Evolutionary conservation across 2,888 invertebrate species (phyloP).

Genomic region (Agonopterix alstromeriana): DNA sequence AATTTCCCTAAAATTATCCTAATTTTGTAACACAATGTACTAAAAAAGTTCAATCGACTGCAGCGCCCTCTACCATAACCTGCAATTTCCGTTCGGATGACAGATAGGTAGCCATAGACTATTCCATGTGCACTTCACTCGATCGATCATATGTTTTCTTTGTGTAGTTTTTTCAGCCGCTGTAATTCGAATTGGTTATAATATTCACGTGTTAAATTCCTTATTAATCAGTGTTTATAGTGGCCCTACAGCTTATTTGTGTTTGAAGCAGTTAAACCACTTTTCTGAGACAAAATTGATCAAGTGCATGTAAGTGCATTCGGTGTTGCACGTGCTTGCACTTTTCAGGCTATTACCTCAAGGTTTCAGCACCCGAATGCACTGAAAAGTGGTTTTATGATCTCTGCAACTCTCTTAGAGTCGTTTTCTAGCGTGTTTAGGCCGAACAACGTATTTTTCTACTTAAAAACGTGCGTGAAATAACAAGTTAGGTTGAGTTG

Average conservation of each 20-base stretch:
- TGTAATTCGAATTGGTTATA: constrained; percentile 70
- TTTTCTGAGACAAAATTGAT: constrained; percentile 23
- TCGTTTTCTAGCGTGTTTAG: constrained; percentile 11
- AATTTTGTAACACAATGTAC: too few relatives aligned
- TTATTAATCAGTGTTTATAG: constrained; percentile 3
- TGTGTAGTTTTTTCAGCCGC: constrained; percentile 75
- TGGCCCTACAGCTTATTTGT: neutral
- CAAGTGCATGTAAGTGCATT: constrained; percentile 53
- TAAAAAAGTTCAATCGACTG: neutral
- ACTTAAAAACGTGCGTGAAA: constrained; percentile 32
- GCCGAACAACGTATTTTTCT: constrained; percentile 17
- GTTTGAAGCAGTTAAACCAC: constrained; percentile 13
- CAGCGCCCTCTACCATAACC: constrained; percentile 2
- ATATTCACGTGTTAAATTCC: constrained; percentile 37
- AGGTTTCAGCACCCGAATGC: constrained; percentile 37
- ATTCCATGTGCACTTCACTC: constrained; percentile 71
- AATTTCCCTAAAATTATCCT: too few relatives aligned
- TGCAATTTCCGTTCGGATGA: constrained; percentile 15
- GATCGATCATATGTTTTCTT: constrained; percentile 78
- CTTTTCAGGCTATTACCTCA: constrained; percentile 57
- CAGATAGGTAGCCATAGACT: constrained; percentile 48
- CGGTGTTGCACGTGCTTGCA: constrained; percentile 69
- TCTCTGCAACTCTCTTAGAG: constrained; percentile 15
- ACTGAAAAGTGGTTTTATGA: constrained; percentile 20
- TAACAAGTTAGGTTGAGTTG: constrained; percentile 38